These are phyloP conservation scores for Polypterus senegalus DNA, from an alignment of 2,113 vertebrate genomes.

Conservation along the genomic window DNA sequence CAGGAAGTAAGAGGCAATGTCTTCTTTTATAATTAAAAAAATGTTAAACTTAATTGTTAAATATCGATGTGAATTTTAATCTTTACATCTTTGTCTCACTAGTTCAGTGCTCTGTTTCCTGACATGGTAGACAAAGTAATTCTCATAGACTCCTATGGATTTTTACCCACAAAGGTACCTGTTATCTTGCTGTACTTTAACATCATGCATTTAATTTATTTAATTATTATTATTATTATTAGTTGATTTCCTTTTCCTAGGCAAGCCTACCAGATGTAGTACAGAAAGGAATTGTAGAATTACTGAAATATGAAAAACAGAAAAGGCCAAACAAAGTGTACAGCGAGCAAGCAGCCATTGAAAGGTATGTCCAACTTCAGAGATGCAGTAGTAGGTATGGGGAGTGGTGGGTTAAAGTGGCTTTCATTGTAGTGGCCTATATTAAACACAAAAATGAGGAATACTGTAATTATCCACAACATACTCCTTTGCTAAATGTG, in stretches of 20 bases:
- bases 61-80: neutral
- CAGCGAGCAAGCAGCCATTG: slow-evolving; percentile 24
- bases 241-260: slow-evolving; percentile 19
- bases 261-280: slow-evolving; percentile 21
- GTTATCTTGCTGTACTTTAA: too few relatives aligned
- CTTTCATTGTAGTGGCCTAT: too few relatives aligned
- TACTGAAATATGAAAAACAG: slow-evolving; percentile 34
- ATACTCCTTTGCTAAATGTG: too few relatives aligned
- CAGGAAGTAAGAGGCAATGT: neutral
- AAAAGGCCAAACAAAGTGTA: slow-evolving; percentile 37
- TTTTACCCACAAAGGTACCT: slow-evolving; percentile 38
- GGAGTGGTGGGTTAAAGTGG: too few relatives aligned
- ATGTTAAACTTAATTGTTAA: neutral
- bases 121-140: slow-evolving; percentile 76
- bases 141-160: slow-evolving; percentile 60
- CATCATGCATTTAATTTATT: too few relatives aligned
- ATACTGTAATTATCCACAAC: too few relatives aligned
- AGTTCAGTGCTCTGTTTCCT: slow-evolving; percentile 75
- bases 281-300: slow-evolving; percentile 39
- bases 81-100: slow-evolving; percentile 5
- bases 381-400: too few relatives aligned
- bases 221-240: too few relatives aligned
- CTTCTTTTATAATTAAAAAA: neutral
- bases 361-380: neutral
- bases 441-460: too few relatives aligned